phyloP scores from a whole-genome alignment of 1,140 invertebrate species.

The Zaprionus capensis region DNA sequence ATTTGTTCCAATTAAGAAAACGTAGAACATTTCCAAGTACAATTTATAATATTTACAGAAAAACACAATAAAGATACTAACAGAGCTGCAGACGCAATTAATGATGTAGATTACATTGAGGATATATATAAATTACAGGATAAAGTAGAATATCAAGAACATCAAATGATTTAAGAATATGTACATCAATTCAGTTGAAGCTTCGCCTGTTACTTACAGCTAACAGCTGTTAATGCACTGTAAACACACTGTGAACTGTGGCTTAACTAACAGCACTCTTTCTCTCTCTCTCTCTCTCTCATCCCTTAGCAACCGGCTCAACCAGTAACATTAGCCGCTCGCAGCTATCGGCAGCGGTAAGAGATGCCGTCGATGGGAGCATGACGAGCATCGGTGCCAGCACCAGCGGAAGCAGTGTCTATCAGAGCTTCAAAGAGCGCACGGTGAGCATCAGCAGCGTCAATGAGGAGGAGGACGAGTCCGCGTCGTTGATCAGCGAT shows the following conservation, averaged over 20 bases:
- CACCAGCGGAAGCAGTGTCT: conserved; percentile 47
- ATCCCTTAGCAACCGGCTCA: conserved; percentile 29
- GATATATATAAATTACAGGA: not conserved
- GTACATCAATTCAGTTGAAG: not conserved
- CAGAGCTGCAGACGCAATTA: too few relatives aligned
- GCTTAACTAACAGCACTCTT: not conserved
- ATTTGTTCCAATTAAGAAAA: too few relatives aligned
- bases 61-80: too few relatives aligned
- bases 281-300: not conserved
- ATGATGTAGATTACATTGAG: too few relatives aligned
- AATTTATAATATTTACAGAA: too few relatives aligned
- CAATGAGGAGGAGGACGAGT: conserved; percentile 79
- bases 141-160: not conserved
- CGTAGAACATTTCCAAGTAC: too few relatives aligned
- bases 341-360: conserved; percentile 8
- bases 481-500: conserved; percentile 68
- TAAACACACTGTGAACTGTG: not conserved
- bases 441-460: conserved; percentile 79
- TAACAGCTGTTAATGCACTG: conserved; percentile 15
- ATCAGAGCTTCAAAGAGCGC: conserved; percentile 72
- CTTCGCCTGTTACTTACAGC: conserved; percentile 2
- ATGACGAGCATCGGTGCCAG: conserved; percentile 15
- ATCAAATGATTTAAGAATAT: not conserved
- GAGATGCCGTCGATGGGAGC: conserved; percentile 52
- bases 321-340: conserved; percentile 18